Conservation (phyloP, 2,113 vertebrate genomes). For the Daboia siamensis region DNA sequence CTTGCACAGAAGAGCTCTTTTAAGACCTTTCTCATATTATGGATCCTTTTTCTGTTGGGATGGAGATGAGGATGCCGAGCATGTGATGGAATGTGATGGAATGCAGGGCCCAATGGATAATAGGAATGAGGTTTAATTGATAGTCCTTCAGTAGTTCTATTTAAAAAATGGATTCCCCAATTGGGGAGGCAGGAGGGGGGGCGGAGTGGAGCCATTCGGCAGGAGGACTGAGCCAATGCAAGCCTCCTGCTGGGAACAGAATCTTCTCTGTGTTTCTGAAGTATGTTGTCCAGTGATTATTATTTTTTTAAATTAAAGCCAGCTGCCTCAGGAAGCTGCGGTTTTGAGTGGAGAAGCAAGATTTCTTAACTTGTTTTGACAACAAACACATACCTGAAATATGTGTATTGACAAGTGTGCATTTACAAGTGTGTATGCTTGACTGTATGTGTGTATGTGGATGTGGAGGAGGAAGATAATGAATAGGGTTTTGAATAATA, state of each 20-base stretch:
- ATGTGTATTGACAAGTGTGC: neutral
- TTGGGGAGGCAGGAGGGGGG: neutral
- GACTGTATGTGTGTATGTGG: neutral
- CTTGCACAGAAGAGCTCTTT: neutral
- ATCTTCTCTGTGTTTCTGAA: neutral
- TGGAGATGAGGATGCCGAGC: neutral
- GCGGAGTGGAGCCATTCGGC: neutral
- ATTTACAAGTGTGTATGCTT: neutral
- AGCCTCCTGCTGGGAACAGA: neutral
- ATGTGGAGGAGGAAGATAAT: neutral
- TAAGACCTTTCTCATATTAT: neutral
- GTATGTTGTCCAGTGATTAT: neutral
- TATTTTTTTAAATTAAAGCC: neutral
- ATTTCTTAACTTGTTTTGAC: neutral
- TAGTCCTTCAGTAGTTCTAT: neutral
- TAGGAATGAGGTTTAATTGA: neutral
- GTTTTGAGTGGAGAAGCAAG: neutral
- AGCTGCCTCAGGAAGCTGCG: neutral
- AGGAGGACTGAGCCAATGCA: neutral
- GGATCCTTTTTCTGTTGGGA: neutral
- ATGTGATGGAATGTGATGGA: neutral
- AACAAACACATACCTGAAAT: neutral
- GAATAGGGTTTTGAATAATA: neutral
- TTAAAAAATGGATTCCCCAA: neutral
- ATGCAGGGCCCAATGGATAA: conserved; percentile 5